These are phyloP conservation scores for Lordiphosa fenestrarum DNA, from an alignment of 2,888 invertebrate genomes.

Conservation along the genomic window DNA sequence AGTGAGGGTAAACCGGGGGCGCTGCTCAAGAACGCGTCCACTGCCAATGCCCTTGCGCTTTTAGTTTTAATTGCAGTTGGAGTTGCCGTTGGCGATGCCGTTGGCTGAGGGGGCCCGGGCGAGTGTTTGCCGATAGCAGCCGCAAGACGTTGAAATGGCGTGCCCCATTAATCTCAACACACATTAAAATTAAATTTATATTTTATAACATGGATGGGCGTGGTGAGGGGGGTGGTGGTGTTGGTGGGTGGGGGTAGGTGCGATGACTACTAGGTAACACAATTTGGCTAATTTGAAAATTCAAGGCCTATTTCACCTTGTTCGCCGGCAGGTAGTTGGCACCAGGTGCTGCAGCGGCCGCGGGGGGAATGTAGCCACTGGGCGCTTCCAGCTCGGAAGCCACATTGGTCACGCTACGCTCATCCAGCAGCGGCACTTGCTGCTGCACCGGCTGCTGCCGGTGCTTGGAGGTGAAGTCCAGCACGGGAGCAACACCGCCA, in stretches of 20 bases:
- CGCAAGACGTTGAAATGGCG: conserved; percentile 43
- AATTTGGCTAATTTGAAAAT: conserved; percentile 61
- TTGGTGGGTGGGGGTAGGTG: background rate
- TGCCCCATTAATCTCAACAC: conserved; percentile 55
- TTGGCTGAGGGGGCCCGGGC: conserved; percentile 1
- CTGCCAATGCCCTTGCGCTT: conserved; percentile 58
- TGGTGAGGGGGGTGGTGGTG: conserved; percentile 11
- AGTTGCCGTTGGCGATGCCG: conserved; percentile 2
- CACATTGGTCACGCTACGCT: conserved; percentile 38
- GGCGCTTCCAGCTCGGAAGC: conserved; percentile 47
- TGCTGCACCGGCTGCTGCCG: conserved; percentile 22
- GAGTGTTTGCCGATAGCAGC: conserved; percentile 47
- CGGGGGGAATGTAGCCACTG: conserved; percentile 38
- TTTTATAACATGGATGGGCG: conserved; percentile 47
- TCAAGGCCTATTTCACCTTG: conserved; percentile 41
- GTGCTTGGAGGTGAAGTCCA: conserved; percentile 61
- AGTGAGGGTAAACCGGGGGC: conserved; percentile 32
- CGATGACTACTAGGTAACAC: conserved; percentile 35
- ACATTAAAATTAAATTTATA: conserved; percentile 63
- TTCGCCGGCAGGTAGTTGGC: conserved; percentile 54
- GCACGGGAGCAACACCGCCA: conserved; percentile 73
- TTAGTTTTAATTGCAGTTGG: conserved; percentile 59
- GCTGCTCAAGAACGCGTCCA: conserved; percentile 28
- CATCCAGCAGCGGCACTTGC: conserved; percentile 39
- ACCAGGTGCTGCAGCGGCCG: conserved; percentile 32